Evolutionary conservation across 2,888 invertebrate species (phyloP), one percentile per base, ranked within the genome.

Genomic region (Dasypolia templi): DNA sequence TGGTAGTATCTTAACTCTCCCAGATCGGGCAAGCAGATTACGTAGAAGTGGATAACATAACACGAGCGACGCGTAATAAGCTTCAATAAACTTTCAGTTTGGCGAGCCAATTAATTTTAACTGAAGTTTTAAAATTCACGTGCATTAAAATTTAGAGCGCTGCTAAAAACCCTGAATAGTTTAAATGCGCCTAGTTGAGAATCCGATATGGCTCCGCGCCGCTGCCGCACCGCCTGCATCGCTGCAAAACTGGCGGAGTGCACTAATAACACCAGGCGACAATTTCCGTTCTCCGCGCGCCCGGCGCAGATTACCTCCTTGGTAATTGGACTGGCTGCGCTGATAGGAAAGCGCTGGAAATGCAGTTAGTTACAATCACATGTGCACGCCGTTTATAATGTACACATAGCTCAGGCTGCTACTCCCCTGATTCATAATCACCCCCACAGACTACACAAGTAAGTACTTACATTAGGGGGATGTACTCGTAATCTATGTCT

Each of bases 221-320:
- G 65, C 61, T 42, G 59, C 67, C 26, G 70, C 65, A 66, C 49
- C 71, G 70, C 71, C 67, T 71, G 72, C 79, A 58, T 32, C 72
- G 73, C 75, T 73, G 79, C 72, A 79, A 72, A 79, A 66, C 77
- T 72, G 77, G 79, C 85, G 72, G 84, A 86, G 86, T 81, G 88
- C 83, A 87, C 84, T 89, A 88, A 90, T 89, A 86, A 84, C 84
- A 81, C 86, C 81, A 79, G 62, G 85, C 85, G 87, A 89, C 89
- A 89, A 91, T 90, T 89, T 91, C 90, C 89, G 87, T 79, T 90
- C 89, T 91, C 90, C 89, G 87, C 78, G 77, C 83, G 66, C 84
- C 77, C 81, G 81, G 85, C 86, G 81, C 87, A 86, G 81, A 86
- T 90, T 88, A 88, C 90, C 90, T 87, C 79, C 81, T 82, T 75